Base-by-base conservation (phyloP, 2,888 invertebrate genomes). In the Heliconius hortense region DNA sequence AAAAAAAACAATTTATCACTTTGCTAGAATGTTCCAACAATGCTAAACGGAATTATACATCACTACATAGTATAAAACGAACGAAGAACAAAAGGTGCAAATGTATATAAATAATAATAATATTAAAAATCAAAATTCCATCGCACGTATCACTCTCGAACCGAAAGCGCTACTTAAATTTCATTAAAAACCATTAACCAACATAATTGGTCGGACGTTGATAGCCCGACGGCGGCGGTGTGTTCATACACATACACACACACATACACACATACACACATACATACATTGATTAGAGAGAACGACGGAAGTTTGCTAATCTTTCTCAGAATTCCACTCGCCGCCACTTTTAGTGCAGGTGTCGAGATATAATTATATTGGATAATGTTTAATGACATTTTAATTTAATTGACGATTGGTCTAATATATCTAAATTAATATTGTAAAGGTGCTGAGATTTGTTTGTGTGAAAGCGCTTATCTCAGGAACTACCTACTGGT, bases 121-220 rank as follows among this genome's bases (percentile, higher is more conserved):
- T 18, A 18, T 11, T 18, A n/a, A n/a, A 56, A 56, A n/a, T 48
- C 21, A 56, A 56, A 56, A 56, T 11, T 8, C 1, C 21, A 10
- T n/a, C n/a, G n/a, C 11, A 11, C 10, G n/a, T 56, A n/a, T n/a
- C 56, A 56, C 56, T 56, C 1, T 21, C 56, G 56, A 10, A 10
- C n/a, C n/a, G 56, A 60, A 60, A 26, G 60, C 60, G 60, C 60
- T 60, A 60, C 26, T 60, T 60, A 60, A 60, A 60, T 26, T 26
- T 60, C 60, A 60, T 60, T 60, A 60, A 26, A 56, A 60, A 24
- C 59, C 59, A 60, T 60, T 60, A 74, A 76, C 72, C 69, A 72
- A 70, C 72, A 75, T 79, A 81, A 81, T 80, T 79, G 78, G 78
- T 68, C 76, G 77, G 76, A 72, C 75, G 66, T 64, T 79, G 78